These are phyloP conservation scores for Aspidiotus destructor DNA, from an alignment of 2,888 invertebrate species.

Conservation along the genomic window DNA sequence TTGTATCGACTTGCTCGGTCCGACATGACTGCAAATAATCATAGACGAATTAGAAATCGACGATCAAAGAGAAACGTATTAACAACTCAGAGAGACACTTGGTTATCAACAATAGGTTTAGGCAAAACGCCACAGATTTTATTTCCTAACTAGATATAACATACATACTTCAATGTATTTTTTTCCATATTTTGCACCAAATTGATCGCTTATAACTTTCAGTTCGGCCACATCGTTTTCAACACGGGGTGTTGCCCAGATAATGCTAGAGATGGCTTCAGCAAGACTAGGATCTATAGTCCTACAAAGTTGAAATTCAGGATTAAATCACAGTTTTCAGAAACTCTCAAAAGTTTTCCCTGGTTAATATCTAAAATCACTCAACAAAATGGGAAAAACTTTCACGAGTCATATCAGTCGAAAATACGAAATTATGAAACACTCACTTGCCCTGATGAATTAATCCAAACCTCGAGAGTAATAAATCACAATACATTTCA, in stretches of 20 bases:
- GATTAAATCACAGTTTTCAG: neutral
- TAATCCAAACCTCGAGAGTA: slow-evolving; percentile 91
- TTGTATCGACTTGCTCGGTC: slow-evolving; percentile 66
- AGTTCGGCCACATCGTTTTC: slow-evolving; percentile 71
- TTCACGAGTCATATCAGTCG: neutral
- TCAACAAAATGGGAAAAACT: too few relatives aligned
- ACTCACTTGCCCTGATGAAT: slow-evolving; percentile 89
- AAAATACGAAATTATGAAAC: neutral
- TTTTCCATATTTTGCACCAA: slow-evolving; percentile 86
- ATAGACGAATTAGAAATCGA: neutral
- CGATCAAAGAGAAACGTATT: neutral
- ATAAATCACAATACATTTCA: slow-evolving; percentile 97
- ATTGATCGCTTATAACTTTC: slow-evolving; percentile 72
- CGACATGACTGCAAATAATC: slow-evolving; percentile 54
- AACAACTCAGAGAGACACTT: neutral
- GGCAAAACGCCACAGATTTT: neutral
- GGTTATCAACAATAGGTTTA: neutral
- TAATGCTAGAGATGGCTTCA: slow-evolving; percentile 88
- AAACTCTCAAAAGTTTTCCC: too few relatives aligned
- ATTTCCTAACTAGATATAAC: neutral
- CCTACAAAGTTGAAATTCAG: slow-evolving; percentile 11
- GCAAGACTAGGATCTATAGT: slow-evolving; percentile 70
- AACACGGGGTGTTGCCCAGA: slow-evolving; percentile 94
- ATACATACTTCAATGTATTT: slow-evolving; percentile 63
- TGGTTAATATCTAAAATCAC: too few relatives aligned